These are phyloP conservation scores for Clostera curtula DNA, from an alignment of 2,888 invertebrate species.

Conservation along the genomic window DNA sequence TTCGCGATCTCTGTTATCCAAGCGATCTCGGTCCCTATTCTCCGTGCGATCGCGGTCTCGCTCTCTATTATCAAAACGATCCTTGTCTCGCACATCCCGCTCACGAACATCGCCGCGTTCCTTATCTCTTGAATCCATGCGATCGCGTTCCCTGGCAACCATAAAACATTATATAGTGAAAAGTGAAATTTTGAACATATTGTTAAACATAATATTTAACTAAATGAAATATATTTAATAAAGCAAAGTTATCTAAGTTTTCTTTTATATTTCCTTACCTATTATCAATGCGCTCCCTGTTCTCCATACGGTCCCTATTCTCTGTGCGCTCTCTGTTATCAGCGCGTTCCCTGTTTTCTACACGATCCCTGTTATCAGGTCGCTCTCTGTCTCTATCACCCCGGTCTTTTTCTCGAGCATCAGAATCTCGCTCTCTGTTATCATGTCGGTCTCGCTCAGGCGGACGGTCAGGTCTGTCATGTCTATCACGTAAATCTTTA, in stretches of 20 bases:
- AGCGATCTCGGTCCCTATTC: constrained; percentile 26
- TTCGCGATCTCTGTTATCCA: constrained; percentile 26
- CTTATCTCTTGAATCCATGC: too few species aligned
- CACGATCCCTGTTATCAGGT: constrained; percentile 26
- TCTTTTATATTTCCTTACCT: too few species aligned
- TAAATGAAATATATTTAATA: too few species aligned
- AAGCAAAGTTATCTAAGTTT: too few species aligned
- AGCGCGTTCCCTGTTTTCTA: constrained; percentile 33
- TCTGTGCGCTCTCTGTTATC: constrained; percentile 31
- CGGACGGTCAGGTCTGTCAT: constrained; percentile 42
- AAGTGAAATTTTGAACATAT: too few species aligned
- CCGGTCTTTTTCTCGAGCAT: too few species aligned
- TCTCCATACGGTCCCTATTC: constrained; percentile 27
- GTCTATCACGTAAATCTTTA: constrained; percentile 43
- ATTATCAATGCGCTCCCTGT: constrained; percentile 27
- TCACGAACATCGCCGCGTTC: too few species aligned
- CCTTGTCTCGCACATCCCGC: constrained; percentile 34
- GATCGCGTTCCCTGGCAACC: too few species aligned
- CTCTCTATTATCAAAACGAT: constrained; percentile 26
- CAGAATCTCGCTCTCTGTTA: too few species aligned
- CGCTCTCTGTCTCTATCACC: constrained; percentile 24
- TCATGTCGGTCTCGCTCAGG: constrained; percentile 43
- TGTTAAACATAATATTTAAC: too few species aligned
- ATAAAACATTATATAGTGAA: too few species aligned
- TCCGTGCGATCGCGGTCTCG: constrained; percentile 31